Conservation (phyloP, 1,140 invertebrate genomes). For the Rhynchophorus ferrugineus region DNA sequence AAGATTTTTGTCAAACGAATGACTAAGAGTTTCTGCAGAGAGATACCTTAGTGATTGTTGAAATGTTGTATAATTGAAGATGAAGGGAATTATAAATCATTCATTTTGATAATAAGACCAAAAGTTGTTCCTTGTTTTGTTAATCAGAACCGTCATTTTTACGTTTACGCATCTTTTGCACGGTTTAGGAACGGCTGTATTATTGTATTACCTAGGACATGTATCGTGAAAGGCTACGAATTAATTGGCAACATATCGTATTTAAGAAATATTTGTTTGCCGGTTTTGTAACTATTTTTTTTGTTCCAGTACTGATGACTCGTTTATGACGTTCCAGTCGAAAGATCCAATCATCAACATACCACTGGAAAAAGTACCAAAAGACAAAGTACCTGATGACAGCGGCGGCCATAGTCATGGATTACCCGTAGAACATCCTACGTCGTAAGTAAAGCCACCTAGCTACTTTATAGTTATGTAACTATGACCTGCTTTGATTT, state of each 20-base stretch:
- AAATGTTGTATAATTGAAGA: no score
- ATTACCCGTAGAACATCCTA: conserved; percentile 43
- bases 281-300: conserved; percentile 2
- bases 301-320: conserved; percentile 26
- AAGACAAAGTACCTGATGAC: conserved; percentile 36
- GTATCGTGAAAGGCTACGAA: background rate
- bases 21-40: no score
- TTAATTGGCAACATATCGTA: background rate
- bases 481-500: no score
- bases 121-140: no score
- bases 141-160: no score
- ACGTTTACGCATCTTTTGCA: no score
- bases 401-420: conserved; percentile 38
- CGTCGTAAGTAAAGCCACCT: conserved; percentile 50
- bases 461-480: no score
- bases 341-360: conserved; percentile 43
- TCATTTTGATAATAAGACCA: no score
- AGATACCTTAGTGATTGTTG: no score
- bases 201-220: background rate
- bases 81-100: no score
- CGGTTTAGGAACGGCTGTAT: no score
- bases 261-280: background rate
- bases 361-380: conserved; percentile 28
- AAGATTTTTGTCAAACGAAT: no score
- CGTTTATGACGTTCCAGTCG: conserved; percentile 42